Evolutionary conservation across 2,113 vertebrate species (phyloP).

Genomic region (Pristiophorus japonicus): DNA sequence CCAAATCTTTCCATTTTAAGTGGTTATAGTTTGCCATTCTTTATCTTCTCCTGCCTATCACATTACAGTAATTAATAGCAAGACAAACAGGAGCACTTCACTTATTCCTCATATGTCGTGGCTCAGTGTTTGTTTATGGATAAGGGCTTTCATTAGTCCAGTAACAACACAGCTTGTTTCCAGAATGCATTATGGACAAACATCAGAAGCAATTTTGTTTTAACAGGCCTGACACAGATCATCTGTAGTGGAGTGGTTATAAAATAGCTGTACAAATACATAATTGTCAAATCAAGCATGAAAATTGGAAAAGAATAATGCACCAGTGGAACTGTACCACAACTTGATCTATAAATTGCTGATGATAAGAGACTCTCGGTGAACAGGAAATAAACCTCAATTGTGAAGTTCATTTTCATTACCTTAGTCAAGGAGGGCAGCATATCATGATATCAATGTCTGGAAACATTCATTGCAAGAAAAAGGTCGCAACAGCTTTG

Average conservation of each 20-base stretch:
- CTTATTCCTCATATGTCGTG: constrained; percentile 2
- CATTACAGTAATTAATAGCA: neutral
- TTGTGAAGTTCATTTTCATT: constrained; percentile 19
- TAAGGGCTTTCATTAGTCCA: constrained; percentile 5
- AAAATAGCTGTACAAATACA: constrained; percentile 11
- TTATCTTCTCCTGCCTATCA: neutral
- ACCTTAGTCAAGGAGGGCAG: neutral
- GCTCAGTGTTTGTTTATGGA: neutral
- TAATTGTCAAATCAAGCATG: constrained; percentile 34
- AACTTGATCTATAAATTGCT: constrained; percentile 24
- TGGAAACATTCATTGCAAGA: neutral
- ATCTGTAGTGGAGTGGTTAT: neutral
- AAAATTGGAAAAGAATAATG: constrained; percentile 20
- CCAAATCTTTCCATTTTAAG: neutral
- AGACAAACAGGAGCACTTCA: neutral
- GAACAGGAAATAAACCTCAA: constrained; percentile 13
- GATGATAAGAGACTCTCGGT: neutral
- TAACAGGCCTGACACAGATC: constrained; percentile 12
- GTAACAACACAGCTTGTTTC: neutral
- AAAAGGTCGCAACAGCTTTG: neutral
- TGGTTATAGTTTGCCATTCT: neutral
- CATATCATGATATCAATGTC: neutral
- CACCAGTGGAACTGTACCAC: neutral
- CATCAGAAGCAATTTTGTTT: constrained; percentile 34
- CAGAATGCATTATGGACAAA: neutral